Conservation (phyloP, 2,797 vertebrate genomes). For the Tangara arthus region DNA sequence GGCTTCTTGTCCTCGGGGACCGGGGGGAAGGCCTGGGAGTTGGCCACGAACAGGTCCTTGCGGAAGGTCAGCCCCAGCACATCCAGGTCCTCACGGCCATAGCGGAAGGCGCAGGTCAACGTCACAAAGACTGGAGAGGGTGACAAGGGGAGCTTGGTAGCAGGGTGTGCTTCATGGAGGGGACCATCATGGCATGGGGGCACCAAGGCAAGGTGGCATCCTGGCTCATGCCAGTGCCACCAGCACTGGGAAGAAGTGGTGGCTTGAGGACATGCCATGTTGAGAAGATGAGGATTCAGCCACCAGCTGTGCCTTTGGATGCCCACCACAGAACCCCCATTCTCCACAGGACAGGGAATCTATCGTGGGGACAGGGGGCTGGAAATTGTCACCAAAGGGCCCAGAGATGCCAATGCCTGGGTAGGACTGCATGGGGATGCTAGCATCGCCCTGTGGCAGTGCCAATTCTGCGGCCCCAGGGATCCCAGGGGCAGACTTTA, state of each 20-base stretch:
- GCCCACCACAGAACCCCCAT: not conserved
- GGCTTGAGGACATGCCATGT: not conserved
- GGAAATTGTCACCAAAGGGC: not conserved
- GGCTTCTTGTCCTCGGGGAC: slow-evolving; percentile 84
- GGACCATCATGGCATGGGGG: not conserved
- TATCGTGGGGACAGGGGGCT: accelerated
- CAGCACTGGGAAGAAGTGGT: not conserved
- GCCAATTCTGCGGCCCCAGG: not conserved
- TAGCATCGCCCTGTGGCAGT: not conserved
- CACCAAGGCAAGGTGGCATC: not conserved
- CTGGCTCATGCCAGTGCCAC: not conserved
- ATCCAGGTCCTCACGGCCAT: slow-evolving; percentile 93
- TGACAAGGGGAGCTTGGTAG: not conserved
- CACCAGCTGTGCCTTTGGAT: not conserved
- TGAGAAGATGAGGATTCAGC: not conserved
- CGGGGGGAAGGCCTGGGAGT: slow-evolving; percentile 89
- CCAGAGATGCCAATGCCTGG: not conserved
- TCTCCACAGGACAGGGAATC: not conserved
- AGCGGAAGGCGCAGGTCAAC: slow-evolving; percentile 95
- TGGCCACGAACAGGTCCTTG: slow-evolving; percentile 92
- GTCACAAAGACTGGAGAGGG: slow-evolving; percentile 87
- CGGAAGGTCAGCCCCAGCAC: slow-evolving; percentile 92
- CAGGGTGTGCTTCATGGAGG: not conserved
- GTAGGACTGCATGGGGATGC: not conserved
- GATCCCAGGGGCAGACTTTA: not conserved